Base-by-base conservation (phyloP, 2,113 vertebrate species). In the Zosterops pallidus region DNA sequence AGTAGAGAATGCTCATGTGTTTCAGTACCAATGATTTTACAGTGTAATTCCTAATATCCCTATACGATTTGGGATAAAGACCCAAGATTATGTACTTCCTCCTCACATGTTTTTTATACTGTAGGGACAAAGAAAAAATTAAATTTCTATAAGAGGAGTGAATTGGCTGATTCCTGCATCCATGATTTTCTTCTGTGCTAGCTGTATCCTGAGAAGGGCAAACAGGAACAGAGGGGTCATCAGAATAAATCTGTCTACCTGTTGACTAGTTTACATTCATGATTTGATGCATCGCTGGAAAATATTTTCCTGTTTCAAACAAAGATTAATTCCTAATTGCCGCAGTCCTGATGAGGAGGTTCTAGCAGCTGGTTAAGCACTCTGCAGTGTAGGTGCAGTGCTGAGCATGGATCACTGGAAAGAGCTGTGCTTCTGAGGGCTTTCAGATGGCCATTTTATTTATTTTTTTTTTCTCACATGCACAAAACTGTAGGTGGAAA, bases 251-350 rank as follows among this genome's bases (percentile, higher is more conserved):
- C 52, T 91, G 59, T 89, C 62, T 55, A 90, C 70, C 71, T 77
- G 33, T 44, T 89, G 31, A 53, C 79, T 80, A 46, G 67, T 90
- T 95, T 92, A 78, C 37, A 12, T 91, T 96, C 93, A 75, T 33
- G 57, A 76, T 96, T 87, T 91, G 31, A 35, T 35, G 21, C 22
- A n/a, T 8, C 81, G 53, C 83, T 75, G 69, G 71, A 96, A 97
- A 93, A 62, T 90, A 89, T 69, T 88, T 96, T 95, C 82, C 72
- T 89, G 16, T 96, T 97, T 96, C 94, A 96, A 96, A 94, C 59
- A 82, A 92, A 95, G 81, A 86, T 96, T 90, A 92, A 95, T 96
- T 96, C 75, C 88, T 93, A 87, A 95, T 95, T 93, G 49, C 47
- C 49, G 37, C 35, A 77, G 71, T 75, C 88, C 77, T 95, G 72